These are phyloP conservation scores for Drosophila parvula DNA, from an alignment of 1,140 invertebrate genomes.

Conservation along the genomic window DNA sequence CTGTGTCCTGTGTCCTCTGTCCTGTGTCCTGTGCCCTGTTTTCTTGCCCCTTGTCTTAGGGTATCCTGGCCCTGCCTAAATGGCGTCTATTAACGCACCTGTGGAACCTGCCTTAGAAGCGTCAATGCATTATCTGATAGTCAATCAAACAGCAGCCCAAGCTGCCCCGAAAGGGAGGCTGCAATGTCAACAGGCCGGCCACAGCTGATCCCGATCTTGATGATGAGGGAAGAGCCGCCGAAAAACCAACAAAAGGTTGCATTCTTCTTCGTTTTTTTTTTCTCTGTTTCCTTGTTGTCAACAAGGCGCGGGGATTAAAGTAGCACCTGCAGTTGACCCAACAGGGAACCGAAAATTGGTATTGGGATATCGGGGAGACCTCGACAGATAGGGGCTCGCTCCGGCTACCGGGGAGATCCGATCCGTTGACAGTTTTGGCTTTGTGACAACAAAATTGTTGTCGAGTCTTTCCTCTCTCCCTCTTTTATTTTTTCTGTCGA, in stretches of 20 bases:
- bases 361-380: slow-evolving; percentile 3
- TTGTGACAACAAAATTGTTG: slow-evolving; percentile 81
- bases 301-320: slow-evolving; percentile 75
- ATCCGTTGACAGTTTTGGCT: slow-evolving; percentile 71
- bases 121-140: slow-evolving; percentile 67
- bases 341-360: slow-evolving; percentile 51
- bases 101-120: slow-evolving; percentile 59
- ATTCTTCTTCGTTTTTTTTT: not conserved
- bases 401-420: too few relatives aligned
- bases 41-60: not conserved
- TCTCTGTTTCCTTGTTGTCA: slow-evolving; percentile 49
- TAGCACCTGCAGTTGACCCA: slow-evolving; percentile 66
- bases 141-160: slow-evolving; percentile 62
- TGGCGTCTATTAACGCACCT: slow-evolving; percentile 65
- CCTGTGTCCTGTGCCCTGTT: not conserved
- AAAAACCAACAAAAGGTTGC: slow-evolving; percentile 35
- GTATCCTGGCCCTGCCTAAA: slow-evolving; percentile 5
- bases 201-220: slow-evolving; percentile 27
- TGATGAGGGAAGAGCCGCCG: slow-evolving; percentile 3
- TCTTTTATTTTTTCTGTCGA: slow-evolving; percentile 15
- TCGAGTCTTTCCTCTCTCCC: slow-evolving; percentile 31
- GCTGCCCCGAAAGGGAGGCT: slow-evolving; percentile 11
- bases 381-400: not conserved
- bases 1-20: not conserved
- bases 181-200: slow-evolving; percentile 14